These are phyloP conservation scores for Oasisia sp. DNA, from an alignment of 2,888 invertebrate species.

Conservation along the genomic window DNA sequence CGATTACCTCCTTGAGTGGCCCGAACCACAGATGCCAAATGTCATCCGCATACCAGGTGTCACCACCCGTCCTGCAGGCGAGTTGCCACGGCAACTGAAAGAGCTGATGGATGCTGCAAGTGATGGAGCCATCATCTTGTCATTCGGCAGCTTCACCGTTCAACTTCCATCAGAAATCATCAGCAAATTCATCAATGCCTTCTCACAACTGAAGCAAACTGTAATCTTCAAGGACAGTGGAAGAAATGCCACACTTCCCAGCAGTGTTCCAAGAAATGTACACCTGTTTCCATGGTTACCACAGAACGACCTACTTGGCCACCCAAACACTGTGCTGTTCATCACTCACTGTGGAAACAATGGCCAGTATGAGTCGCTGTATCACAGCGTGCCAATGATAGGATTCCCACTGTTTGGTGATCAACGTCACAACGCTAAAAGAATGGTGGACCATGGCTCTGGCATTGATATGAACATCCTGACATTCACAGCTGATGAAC, in stretches of 20 bases:
- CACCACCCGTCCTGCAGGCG: constrained; percentile 33
- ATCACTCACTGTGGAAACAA: constrained; percentile 34
- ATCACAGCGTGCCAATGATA: constrained; percentile 34
- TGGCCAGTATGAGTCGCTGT: constrained; percentile 30
- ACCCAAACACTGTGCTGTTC: constrained; percentile 31
- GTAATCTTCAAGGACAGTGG: constrained; percentile 28
- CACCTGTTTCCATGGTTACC: constrained; percentile 29
- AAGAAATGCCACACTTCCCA: neutral
- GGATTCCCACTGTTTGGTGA: constrained; percentile 29
- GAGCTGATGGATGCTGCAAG: constrained; percentile 39
- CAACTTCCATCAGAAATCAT: constrained; percentile 35
- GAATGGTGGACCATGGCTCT: constrained; percentile 32
- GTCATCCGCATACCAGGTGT: constrained; percentile 42
- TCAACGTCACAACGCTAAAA: constrained; percentile 24
- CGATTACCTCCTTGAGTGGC: constrained; percentile 43
- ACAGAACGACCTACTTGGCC: constrained; percentile 33
- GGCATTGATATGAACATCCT: constrained; percentile 41
- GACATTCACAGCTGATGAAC: constrained; percentile 35
- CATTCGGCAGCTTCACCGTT: constrained; percentile 44
- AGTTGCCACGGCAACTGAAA: constrained; percentile 38
- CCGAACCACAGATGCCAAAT: constrained; percentile 41
- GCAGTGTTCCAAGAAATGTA: constrained; percentile 27
- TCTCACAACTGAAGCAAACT: constrained; percentile 36
- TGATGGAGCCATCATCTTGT: constrained; percentile 44
- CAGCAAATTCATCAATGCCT: constrained; percentile 37